These are phyloP conservation scores for Meloidogyne floridensis DNA, from an alignment of 1,140 invertebrate species.

Conservation along the genomic window DNA sequence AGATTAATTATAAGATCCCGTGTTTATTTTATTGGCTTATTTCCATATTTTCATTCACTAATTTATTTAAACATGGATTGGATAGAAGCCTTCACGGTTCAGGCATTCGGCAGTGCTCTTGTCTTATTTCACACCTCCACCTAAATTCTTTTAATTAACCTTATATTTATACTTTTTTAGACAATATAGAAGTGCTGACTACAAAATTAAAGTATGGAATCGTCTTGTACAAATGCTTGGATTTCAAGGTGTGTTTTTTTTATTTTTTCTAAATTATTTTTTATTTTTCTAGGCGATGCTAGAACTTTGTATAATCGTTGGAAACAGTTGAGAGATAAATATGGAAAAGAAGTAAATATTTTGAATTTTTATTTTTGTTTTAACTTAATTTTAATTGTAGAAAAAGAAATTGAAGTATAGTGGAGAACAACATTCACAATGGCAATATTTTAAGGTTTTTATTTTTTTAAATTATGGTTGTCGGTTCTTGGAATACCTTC, in stretches of 20 bases:
- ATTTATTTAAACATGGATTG: no score
- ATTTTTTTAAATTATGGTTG: neutral
- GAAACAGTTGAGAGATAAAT: conserved; percentile 46
- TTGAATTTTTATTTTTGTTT: conserved; percentile 3
- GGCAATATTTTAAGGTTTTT: conserved; percentile 41
- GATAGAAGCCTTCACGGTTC: no score
- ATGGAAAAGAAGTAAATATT: conserved; percentile 38
- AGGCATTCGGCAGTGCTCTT: no score
- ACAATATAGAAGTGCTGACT: conserved; percentile 36
- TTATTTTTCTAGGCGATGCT: conserved; percentile 30
- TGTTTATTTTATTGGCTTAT: no score
- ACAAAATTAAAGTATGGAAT: conserved; percentile 54
- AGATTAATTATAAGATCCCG: no score
- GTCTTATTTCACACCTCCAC: no score
- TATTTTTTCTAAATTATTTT: neutral
- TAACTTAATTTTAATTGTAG: neutral
- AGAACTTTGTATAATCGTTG: conserved; percentile 44
- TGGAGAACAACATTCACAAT: conserved; percentile 33
- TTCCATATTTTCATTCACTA: no score
- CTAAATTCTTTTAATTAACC: no score
- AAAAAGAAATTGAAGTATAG: conserved; percentile 49
- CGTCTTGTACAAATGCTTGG: conserved; percentile 44
- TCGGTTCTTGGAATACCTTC: no score
- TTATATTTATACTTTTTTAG: neutral
- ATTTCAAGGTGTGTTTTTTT: conserved; percentile 33